These are phyloP conservation scores for Perizoma affinitatum DNA, from an alignment of 2,888 invertebrate genomes.

Conservation along the genomic window DNA sequence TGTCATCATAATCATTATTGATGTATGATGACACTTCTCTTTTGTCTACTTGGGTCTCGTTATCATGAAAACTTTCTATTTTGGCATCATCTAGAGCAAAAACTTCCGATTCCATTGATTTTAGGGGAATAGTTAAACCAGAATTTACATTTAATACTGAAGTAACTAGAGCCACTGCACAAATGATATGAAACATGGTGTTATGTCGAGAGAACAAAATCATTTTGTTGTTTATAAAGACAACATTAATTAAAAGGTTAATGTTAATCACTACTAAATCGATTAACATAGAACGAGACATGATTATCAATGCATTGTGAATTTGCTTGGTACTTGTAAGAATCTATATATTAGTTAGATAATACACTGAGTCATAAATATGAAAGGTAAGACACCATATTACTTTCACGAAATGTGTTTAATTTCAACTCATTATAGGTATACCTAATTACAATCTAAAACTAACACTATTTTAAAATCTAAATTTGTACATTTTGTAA, in stretches of 20 bases:
- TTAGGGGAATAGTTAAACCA: constrained; percentile 21
- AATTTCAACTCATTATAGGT: constrained; percentile 9
- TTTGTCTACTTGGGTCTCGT: constrained; percentile 11
- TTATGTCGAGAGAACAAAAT: neutral
- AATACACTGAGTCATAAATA: neutral
- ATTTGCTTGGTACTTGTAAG: constrained; percentile 3
- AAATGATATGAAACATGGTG: constrained; percentile 14
- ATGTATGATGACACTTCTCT: constrained; percentile 15
- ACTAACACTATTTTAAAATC: constrained; percentile 2
- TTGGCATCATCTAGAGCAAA: constrained; percentile 12
- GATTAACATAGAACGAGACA: constrained; percentile 6
- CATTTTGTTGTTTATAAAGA: constrained; percentile 18
- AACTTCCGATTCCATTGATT: constrained; percentile 1
- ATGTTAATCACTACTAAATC: constrained; percentile 16
- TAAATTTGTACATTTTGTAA: constrained; percentile 16
- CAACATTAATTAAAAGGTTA: constrained; percentile 10
- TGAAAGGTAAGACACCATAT: neutral
- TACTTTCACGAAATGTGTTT: constrained; percentile 2
- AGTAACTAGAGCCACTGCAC: constrained; percentile 3
- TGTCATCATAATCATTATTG: constrained; percentile 38
- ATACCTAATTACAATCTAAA: constrained; percentile 4
- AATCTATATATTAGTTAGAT: too few relatives aligned
- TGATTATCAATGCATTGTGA: constrained; percentile 16
- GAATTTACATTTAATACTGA: constrained; percentile 5
- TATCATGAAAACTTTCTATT: neutral